Conservation (phyloP, 2,113 vertebrate genomes). For the Numida meleagris region DNA sequence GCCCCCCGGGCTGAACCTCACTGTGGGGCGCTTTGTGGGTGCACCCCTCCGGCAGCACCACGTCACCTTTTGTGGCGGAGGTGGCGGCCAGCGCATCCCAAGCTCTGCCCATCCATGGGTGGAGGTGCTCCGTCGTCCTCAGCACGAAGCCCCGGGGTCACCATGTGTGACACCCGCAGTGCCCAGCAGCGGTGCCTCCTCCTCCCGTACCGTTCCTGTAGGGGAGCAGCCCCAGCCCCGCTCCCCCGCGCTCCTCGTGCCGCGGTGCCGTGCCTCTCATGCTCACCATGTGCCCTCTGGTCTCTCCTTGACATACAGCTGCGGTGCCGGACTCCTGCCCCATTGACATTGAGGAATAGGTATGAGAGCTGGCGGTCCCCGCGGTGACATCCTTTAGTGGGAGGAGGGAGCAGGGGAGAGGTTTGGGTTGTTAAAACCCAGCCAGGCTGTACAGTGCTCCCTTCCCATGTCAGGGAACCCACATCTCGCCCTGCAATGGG, state of each 20-base stretch:
- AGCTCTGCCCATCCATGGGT: background rate
- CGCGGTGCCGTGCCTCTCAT: background rate
- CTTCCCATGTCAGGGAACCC: background rate
- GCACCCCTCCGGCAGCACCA: background rate
- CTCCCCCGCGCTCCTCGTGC: constrained; percentile 47
- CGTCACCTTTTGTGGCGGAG: background rate
- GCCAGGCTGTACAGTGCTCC: rapidly evolving
- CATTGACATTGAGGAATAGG: constrained; percentile 96
- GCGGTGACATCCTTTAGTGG: background rate
- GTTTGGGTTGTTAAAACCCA: background rate
- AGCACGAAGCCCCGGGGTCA: background rate
- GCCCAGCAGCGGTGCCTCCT: background rate
- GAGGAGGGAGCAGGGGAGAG: background rate
- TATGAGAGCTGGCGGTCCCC: constrained; percentile 70
- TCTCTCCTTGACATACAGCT: constrained; percentile 84
- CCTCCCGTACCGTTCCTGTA: background rate
- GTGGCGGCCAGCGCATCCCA: background rate
- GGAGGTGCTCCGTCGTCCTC: background rate
- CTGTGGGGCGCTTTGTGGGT: background rate
- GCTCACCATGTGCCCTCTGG: constrained; percentile 85
- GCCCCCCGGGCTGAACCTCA: background rate
- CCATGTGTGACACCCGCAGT: background rate
- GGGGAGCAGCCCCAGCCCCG: background rate
- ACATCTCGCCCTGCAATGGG: background rate
- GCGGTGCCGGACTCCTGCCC: constrained; percentile 89